Evolutionary conservation across 2,888 invertebrate genomes (phyloP), one percentile per base, ranked within the genome.

Genomic region (Iphiclides podalirius): DNA sequence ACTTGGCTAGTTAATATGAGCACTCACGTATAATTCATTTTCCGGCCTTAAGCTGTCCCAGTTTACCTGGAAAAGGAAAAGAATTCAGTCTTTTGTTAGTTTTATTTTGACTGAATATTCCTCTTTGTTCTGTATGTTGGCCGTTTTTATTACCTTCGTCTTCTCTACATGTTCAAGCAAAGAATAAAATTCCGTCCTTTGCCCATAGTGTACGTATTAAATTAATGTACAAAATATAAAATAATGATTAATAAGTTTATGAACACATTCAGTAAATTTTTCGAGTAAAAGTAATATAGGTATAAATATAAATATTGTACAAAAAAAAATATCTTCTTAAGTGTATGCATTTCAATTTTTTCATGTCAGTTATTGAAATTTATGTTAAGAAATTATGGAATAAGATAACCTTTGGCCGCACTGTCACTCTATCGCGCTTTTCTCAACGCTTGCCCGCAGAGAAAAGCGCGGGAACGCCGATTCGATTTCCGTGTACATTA

Each of bases 11-110:
- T 60, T 63, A 62, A 71, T 67, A 70, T 63, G 63, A 67, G 69
- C 76, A 87, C 88, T 88, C 83, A 88, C 88, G 78, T 87, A 88
- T 84, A 87, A 78, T 73, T 88, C 88, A 79, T 85, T 88, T 78
- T 88, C 88, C 83, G 85, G 87, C 86, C 88, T 87, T 85, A 88
- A 80, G 85, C 84, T 88, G 80, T 88, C 88, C 88, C 88, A 88
- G 84, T 88, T 88, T 78, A 88, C 87, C 88, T 88, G 87, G 79
- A 87, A 87, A 81, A 79, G 76, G 75, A 76, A 75, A 68, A 62
- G 63, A 69, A 71, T 72, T 79, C 80, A 83, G 80, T 70, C 79
- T 64, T 64, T 68, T 59, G 61, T 64, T 68, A 64, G 14, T 37
- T 69, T 60, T 67, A 63, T 63, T 20, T 65, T 71, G 82, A 80